These are phyloP conservation scores for Chrosomus eos DNA, from an alignment of 2,797 vertebrate genomes.

Conservation along the genomic window DNA sequence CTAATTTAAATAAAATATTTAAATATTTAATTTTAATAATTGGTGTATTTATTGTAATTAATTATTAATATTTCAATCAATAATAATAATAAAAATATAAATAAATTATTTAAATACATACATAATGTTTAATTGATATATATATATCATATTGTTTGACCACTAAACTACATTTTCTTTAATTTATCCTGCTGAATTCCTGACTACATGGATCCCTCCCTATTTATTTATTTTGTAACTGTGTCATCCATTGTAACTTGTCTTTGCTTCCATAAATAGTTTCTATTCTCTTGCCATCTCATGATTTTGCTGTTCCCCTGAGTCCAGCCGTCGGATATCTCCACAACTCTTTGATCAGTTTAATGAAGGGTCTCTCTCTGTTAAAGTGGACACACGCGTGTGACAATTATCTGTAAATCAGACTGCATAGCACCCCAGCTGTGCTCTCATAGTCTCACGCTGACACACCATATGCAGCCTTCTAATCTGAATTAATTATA, in stretches of 20 bases:
- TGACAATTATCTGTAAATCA: slow-evolving; percentile 29
- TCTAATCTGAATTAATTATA: slow-evolving; percentile 38
- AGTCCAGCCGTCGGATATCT: background rate
- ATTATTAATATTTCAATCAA: too few relatives aligned
- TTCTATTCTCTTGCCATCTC: background rate
- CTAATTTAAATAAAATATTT: too few relatives aligned
- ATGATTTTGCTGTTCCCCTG: background rate
- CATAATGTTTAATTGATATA: too few relatives aligned
- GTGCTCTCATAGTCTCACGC: slow-evolving; percentile 9
- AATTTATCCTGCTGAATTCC: background rate
- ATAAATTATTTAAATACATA: too few relatives aligned
- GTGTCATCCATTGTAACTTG: background rate
- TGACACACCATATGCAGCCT: background rate
- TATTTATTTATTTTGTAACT: background rate
- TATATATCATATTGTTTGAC: background rate
- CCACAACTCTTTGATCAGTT: slow-evolving; percentile 3
- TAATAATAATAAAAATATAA: too few relatives aligned
- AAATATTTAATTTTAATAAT: too few relatives aligned
- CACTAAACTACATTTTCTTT: background rate
- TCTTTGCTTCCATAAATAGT: background rate
- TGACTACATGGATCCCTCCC: background rate
- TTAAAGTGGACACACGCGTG: slow-evolving; percentile 3
- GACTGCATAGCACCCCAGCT: slow-evolving; percentile 15
- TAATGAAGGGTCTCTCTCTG: slow-evolving; percentile 15
- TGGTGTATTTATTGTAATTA: too few relatives aligned